Percentiles rank a stretch among this genome's conserved stretches.
phyloP scores from a whole-genome alignment of 1,140 invertebrate species.

The Laupala kohalensis region DNA sequence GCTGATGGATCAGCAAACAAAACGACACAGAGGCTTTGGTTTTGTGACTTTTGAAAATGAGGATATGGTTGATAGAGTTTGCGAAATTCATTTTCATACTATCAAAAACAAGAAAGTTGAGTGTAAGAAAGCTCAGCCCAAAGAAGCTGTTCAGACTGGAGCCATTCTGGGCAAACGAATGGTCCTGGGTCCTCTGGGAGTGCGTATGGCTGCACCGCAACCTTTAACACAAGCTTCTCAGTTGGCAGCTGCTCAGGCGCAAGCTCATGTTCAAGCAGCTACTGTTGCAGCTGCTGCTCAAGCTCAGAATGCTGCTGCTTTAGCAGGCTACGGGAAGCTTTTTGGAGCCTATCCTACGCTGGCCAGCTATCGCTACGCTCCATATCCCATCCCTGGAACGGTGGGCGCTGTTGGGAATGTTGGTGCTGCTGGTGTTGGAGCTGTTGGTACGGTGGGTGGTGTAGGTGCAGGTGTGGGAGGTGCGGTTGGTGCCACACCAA shows the following conservation, averaged over 20 bases:
- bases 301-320: slow-evolving; percentile 30
- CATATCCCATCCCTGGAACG: slow-evolving; percentile 49
- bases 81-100: slow-evolving; percentile 85
- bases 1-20: slow-evolving; percentile 90
- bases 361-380: slow-evolving; percentile 57
- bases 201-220: slow-evolving; percentile 40
- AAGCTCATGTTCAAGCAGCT: slow-evolving; percentile 43
- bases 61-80: slow-evolving; percentile 79
- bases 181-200: slow-evolving; percentile 48
- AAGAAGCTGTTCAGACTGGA: slow-evolving; percentile 71
- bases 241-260: slow-evolving; percentile 39
- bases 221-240: slow-evolving; percentile 35
- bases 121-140: slow-evolving; percentile 85
- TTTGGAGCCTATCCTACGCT: slow-evolving; percentile 47
- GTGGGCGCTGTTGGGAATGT: slow-evolving; percentile 37
- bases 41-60: slow-evolving; percentile 88
- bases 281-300: slow-evolving; percentile 35
- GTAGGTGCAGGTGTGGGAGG: slow-evolving; percentile 37
- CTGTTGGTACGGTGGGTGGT: slow-evolving; percentile 34
- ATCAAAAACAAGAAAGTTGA: slow-evolving; percentile 90
- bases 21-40: slow-evolving; percentile 77
- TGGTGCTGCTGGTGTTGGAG: slow-evolving; percentile 33
- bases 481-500: slow-evolving; percentile 25
- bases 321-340: slow-evolving; percentile 50
- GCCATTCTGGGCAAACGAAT: slow-evolving; percentile 56